Conservation (phyloP, 1,140 invertebrate species). For the Marisa cornuarietis region DNA sequence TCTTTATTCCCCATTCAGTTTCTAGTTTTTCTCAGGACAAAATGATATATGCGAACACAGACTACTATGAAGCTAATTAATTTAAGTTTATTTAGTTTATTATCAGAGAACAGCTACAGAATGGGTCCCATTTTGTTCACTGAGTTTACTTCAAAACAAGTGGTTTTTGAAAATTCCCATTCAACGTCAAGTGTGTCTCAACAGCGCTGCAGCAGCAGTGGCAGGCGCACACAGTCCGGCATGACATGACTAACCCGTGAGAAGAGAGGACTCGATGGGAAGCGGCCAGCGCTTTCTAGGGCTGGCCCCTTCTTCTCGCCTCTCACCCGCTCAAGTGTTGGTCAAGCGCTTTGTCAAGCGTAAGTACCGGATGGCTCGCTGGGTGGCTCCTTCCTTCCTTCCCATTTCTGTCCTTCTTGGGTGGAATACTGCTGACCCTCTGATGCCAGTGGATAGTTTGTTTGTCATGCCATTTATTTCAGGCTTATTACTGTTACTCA, state of each 20-base stretch:
- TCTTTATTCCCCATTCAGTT: too few relatives aligned
- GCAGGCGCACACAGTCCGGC: conserved; percentile 18
- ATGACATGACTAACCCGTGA: conserved; percentile 21
- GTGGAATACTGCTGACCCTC: conserved; percentile 20
- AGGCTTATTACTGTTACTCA: not conserved
- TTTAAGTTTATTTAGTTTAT: too few relatives aligned
- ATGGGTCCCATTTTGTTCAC: too few relatives aligned
- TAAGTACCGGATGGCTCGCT: conserved; percentile 25
- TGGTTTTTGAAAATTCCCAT: not conserved
- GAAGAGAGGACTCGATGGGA: conserved; percentile 22
- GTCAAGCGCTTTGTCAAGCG: conserved; percentile 18
- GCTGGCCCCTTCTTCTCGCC: conserved; percentile 28
- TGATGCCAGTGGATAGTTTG: not conserved
- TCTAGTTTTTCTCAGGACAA: too few relatives aligned
- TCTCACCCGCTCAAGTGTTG: conserved; percentile 14
- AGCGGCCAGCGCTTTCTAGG: conserved; percentile 20
- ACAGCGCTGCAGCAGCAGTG: conserved; percentile 19
- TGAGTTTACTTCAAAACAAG: too few relatives aligned
- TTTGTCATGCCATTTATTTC: not conserved
- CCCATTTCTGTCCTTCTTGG: conserved; percentile 13
- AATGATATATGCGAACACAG: too few relatives aligned
- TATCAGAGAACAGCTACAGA: too few relatives aligned
- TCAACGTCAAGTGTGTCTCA: conserved; percentile 8
- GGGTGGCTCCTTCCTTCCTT: conserved; percentile 11
- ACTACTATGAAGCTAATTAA: too few relatives aligned